These are phyloP conservation scores for Heteromormyrus szaboi DNA, from an alignment of 2,797 vertebrate species.

Conservation along the genomic window DNA sequence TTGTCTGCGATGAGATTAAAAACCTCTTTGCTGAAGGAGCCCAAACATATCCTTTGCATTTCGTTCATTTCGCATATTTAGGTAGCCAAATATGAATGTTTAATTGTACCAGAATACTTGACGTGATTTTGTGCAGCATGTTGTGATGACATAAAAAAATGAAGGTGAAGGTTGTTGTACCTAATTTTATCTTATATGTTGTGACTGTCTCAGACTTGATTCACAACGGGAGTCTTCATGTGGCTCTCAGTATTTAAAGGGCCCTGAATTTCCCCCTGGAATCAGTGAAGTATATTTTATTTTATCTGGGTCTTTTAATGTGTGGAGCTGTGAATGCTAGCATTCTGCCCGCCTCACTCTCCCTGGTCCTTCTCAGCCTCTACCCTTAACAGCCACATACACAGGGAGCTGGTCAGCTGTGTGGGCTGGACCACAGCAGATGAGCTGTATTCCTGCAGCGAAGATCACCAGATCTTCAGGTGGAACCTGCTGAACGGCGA, in stretches of 20 bases:
- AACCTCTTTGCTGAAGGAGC: conserved; percentile 84
- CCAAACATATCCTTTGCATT: conserved; percentile 92
- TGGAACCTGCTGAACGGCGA: conserved; percentile 88
- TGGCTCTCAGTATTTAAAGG: neutral
- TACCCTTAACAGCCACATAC: conserved; percentile 58
- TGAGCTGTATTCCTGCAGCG: conserved; percentile 87
- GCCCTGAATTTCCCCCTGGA: neutral
- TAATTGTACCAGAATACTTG: neutral
- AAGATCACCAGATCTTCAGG: conserved; percentile 87
- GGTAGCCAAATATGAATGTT: neutral
- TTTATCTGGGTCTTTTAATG: neutral
- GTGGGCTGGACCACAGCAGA: conserved; percentile 90
- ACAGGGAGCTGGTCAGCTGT: conserved; percentile 81
- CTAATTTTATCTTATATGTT: neutral
- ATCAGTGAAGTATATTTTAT: neutral
- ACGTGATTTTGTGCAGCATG: neutral
- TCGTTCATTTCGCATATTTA: neutral
- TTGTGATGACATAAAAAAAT: neutral
- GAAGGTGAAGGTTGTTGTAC: neutral
- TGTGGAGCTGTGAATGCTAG: neutral
- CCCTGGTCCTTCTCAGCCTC: neutral
- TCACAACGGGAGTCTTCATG: neutral
- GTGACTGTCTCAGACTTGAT: neutral
- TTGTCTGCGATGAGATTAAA: conserved; percentile 80
- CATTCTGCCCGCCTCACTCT: neutral